Evolutionary conservation across 2,888 invertebrate species (phyloP).

Genomic region (Cheilosia pagana): DNA sequence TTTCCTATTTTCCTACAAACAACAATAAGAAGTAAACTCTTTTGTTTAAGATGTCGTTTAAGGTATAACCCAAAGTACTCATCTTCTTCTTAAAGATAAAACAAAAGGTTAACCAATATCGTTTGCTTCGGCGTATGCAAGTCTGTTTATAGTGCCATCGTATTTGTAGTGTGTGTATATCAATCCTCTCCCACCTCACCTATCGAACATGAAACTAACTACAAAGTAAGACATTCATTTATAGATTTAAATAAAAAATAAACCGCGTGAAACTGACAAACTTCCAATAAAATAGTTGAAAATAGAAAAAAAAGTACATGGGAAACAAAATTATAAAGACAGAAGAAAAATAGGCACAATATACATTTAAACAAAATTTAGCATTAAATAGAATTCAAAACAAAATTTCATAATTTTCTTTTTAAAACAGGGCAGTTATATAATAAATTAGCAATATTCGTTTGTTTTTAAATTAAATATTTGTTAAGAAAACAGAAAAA

Average conservation of each 20-base stretch:
- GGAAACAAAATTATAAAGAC: neutral
- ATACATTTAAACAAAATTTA: too few species aligned
- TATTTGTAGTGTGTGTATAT: constrained; percentile 49
- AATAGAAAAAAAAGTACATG: neutral
- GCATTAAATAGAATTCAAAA: too few species aligned
- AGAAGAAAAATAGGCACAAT: too few species aligned
- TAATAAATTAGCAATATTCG: too few species aligned
- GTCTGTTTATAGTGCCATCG: constrained; percentile 55
- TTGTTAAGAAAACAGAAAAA: too few species aligned
- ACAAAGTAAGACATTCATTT: constrained; percentile 41
- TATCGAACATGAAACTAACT: constrained; percentile 51
- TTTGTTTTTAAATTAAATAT: too few species aligned
- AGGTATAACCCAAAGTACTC: neutral
- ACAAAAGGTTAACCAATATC: neutral
- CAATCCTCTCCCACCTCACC: constrained; percentile 64
- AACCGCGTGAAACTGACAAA: neutral
- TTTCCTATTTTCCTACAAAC: constrained; percentile 26
- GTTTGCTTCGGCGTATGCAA: neutral
- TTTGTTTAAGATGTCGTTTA: constrained; percentile 19
- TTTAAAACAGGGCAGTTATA: too few species aligned
- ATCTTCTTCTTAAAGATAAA: constrained; percentile 2
- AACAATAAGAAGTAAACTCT: neutral
- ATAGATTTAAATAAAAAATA: neutral
- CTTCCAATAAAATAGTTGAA: neutral
- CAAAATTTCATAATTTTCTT: too few species aligned